Conservation (phyloP, 2,797 vertebrate species). For the Lindbergichthys nudifrons region DNA sequence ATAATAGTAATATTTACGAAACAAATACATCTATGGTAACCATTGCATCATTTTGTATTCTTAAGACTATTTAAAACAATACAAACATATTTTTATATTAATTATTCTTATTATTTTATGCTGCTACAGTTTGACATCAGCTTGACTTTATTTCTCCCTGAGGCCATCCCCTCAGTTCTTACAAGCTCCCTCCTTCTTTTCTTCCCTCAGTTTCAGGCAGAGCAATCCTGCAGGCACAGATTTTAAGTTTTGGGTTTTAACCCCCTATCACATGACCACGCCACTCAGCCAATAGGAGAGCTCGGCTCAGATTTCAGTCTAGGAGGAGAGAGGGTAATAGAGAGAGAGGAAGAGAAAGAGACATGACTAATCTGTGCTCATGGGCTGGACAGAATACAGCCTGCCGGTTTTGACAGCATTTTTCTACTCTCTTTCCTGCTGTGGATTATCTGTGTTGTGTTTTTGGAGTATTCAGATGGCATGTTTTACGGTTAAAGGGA, state of each 20-base stretch:
- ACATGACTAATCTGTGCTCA: slow-evolving; percentile 64
- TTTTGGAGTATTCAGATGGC: slow-evolving; percentile 50
- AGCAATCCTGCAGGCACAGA: slow-evolving; percentile 54
- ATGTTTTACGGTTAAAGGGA: slow-evolving; percentile 14
- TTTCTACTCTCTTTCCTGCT: slow-evolving; percentile 2
- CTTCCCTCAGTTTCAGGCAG: slow-evolving; percentile 26
- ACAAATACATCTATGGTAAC: background rate
- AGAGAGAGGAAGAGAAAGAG: slow-evolving; percentile 73
- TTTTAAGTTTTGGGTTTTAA: slow-evolving; percentile 76
- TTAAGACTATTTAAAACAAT: background rate
- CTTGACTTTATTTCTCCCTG: background rate
- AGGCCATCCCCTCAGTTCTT: background rate
- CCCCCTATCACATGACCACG: slow-evolving; percentile 81
- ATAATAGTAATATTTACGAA: no score
- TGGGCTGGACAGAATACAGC: slow-evolving; percentile 36
- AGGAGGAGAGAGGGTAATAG: slow-evolving; percentile 67
- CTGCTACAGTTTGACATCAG: background rate
- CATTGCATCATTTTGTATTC: background rate
- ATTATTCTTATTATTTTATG: background rate
- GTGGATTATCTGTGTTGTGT: slow-evolving; percentile 37
- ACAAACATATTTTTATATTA: background rate
- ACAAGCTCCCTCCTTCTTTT: slow-evolving; percentile 13
- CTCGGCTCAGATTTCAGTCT: slow-evolving; percentile 85
- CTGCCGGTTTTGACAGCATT: slow-evolving; percentile 42
- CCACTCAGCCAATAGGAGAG: slow-evolving; percentile 75